phyloP scores from a whole-genome alignment of 2,888 invertebrate species.

The Clivina fossor region DNA sequence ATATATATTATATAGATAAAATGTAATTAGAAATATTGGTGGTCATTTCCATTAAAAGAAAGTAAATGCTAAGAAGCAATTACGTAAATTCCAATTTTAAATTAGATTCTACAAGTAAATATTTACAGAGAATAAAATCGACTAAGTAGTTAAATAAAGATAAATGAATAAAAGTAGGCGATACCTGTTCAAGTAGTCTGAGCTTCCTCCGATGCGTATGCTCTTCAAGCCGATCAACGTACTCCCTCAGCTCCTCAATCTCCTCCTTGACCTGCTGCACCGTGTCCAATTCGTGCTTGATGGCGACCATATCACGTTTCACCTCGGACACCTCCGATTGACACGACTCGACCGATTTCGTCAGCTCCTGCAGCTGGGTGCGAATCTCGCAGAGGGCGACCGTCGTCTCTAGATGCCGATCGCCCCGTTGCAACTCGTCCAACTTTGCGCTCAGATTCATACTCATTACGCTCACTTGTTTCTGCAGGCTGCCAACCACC shows the following conservation, averaged over 20 bases:
- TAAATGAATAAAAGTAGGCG: too few relatives aligned
- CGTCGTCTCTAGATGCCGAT: constrained; percentile 89
- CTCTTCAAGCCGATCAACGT: constrained; percentile 89
- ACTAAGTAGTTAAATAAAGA: too few relatives aligned
- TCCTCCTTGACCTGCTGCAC: constrained; percentile 95
- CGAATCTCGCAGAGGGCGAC: constrained; percentile 93
- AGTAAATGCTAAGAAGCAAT: too few relatives aligned
- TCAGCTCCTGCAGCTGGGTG: constrained; percentile 88
- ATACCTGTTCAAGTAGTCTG: constrained; percentile 88
- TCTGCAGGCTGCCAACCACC: constrained; percentile 83
- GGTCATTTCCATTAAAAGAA: too few relatives aligned
- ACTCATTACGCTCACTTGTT: constrained; percentile 97
- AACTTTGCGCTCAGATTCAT: constrained; percentile 93
- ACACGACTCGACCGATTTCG: constrained; percentile 92
- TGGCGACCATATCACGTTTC: constrained; percentile 93
- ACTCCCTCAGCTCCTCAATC: constrained; percentile 89
- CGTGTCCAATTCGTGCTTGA: constrained; percentile 90
- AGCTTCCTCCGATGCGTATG: constrained; percentile 88
- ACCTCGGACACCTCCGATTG: constrained; percentile 93
- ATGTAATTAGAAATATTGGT: too few relatives aligned
- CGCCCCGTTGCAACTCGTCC: constrained; percentile 88
- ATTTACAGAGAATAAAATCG: too few relatives aligned
- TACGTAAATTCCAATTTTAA: too few relatives aligned
- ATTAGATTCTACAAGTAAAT: too few relatives aligned
- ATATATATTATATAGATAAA: too few relatives aligned